These are phyloP conservation scores for Noctua comes DNA, from an alignment of 2,888 invertebrate species.

Conservation along the genomic window DNA sequence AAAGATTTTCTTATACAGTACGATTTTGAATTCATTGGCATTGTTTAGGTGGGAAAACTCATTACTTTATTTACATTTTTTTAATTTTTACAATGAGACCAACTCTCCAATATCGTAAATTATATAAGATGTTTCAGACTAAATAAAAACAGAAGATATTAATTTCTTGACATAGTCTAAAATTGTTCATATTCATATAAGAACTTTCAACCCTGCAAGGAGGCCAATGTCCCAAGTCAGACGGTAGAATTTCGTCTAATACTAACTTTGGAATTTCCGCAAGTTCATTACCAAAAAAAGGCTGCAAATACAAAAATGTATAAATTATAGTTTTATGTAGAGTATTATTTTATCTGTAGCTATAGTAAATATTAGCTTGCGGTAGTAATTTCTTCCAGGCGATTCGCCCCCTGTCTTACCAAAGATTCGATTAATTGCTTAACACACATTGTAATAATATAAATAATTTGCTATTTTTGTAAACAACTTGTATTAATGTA, in stretches of 20 bases:
- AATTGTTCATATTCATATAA: too few relatives aligned
- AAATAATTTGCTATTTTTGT: slow-evolving; percentile 52
- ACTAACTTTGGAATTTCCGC: not conserved
- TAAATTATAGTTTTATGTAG: not conserved
- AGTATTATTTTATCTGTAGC: slow-evolving; percentile 6
- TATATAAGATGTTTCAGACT: not conserved
- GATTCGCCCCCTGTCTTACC: slow-evolving; percentile 61
- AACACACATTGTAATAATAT: slow-evolving; percentile 33
- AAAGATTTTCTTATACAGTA: not conserved
- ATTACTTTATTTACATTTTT: not conserved
- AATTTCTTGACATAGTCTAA: not conserved
- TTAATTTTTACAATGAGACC: not conserved
- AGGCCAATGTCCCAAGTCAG: not conserved
- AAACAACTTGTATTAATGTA: slow-evolving; percentile 59
- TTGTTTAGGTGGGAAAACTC: not conserved
- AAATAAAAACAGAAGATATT: not conserved
- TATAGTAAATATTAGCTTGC: not conserved
- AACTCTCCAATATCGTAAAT: not conserved
- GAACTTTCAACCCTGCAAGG: not conserved
- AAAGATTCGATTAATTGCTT: slow-evolving; percentile 70
- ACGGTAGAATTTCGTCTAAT: not conserved
- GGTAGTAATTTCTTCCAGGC: slow-evolving; percentile 10
- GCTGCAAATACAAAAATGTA: slow-evolving; percentile 6
- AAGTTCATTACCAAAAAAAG: slow-evolving; percentile 1
- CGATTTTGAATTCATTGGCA: not conserved